Evolutionary conservation across 2,797 vertebrate species (phyloP).

Genomic region (Buphagus erythrorhynchus): DNA sequence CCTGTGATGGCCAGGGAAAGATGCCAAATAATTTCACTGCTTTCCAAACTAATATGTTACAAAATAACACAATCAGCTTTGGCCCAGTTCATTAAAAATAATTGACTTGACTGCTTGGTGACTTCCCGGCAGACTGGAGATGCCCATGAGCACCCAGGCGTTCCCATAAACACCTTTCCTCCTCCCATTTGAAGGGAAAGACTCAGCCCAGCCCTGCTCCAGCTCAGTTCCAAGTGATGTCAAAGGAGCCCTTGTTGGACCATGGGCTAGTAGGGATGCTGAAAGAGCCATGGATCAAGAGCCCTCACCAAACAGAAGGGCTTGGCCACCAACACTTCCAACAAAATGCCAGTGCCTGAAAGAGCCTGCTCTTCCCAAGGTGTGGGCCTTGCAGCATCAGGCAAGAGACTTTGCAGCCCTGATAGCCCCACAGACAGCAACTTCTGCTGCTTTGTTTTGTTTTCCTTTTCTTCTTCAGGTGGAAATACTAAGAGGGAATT

Average conservation of each 20-base stretch:
- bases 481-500: neutral
- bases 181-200: neutral
- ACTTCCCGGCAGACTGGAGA: conserved; percentile 1
- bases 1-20: conserved; percentile 60
- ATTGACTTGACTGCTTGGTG: conserved; percentile 52
- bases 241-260: conserved; percentile 13
- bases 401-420: neutral
- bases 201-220: neutral
- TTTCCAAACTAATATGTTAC: conserved; percentile 59
- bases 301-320: neutral
- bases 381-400: neutral
- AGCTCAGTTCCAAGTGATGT: neutral
- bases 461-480: neutral
- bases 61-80: conserved; percentile 56
- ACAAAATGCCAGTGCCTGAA: neutral
- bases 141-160: neutral
- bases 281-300: neutral
- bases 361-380: neutral
- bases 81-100: conserved; percentile 67
- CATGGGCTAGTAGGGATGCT: neutral
- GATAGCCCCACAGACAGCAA: neutral
- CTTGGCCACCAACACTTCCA: neutral
- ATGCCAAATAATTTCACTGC: conserved; percentile 65
- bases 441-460: neutral
- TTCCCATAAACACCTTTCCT: conserved; percentile 3